Percentiles rank a stretch among this genome's conserved stretches.
phyloP scores from a whole-genome alignment of 2,113 vertebrate species.

The Oriolus oriolus region DNA sequence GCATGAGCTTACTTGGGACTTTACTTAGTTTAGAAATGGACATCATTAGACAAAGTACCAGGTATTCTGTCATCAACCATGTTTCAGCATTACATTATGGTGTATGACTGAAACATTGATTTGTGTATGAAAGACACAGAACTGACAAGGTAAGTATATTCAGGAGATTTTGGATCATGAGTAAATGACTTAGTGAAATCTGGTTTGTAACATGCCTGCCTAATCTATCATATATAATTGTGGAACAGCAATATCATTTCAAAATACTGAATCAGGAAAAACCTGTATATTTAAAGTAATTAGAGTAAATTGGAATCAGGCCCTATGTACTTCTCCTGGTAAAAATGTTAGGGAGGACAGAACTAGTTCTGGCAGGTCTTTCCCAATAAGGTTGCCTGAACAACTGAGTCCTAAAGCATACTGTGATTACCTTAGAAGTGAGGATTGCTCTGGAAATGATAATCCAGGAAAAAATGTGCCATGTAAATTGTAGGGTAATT shows the following conservation, averaged over 20 bases:
- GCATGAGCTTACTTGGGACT: not conserved
- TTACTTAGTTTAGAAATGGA: not conserved
- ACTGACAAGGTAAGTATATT: not conserved
- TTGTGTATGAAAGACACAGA: not conserved
- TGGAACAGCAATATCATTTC: not conserved
- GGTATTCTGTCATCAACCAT: not conserved
- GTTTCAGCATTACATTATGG: not conserved
- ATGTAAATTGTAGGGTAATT: not conserved
- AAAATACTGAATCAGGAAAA: not conserved
- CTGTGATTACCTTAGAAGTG: not conserved
- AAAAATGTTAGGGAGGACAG: not conserved
- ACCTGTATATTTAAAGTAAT: not conserved
- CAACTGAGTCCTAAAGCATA: not conserved
- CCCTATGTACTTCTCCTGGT: not conserved
- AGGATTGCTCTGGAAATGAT: not conserved
- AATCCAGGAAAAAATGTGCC: not conserved
- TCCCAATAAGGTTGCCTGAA: not conserved
- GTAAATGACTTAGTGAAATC: not conserved
- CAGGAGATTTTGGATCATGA: not conserved
- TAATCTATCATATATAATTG: not conserved
- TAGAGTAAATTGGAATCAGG: not conserved
- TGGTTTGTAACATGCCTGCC: not conserved
- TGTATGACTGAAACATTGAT: not conserved
- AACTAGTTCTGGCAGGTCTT: not conserved
- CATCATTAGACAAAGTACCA: not conserved